phyloP scores from a whole-genome alignment of 2,888 invertebrate species.

The Druceiella hillmani region DNA sequence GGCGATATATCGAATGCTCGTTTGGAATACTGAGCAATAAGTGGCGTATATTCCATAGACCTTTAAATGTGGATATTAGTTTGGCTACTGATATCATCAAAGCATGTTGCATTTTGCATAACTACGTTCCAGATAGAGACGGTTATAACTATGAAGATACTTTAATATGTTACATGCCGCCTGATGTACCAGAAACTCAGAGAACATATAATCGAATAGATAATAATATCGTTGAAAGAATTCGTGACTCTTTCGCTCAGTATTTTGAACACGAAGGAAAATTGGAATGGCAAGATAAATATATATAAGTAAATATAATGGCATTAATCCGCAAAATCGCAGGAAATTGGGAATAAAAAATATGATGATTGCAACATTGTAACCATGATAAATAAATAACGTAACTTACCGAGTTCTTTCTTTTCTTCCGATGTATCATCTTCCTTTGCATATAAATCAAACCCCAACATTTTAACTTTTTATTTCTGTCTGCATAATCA shows the following conservation, averaged over 20 bases:
- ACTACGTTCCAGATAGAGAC: no score
- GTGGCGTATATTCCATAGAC: slow-evolving; percentile 30
- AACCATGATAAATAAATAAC: slow-evolving; percentile 12
- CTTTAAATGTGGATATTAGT: slow-evolving; percentile 25
- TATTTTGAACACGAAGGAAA: slow-evolving; percentile 8
- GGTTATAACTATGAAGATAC: slow-evolving; percentile 10
- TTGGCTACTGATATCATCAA: slow-evolving; percentile 27
- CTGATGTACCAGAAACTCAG: slow-evolving; percentile 3
- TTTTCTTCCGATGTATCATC: slow-evolving; percentile 11
- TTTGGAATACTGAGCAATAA: slow-evolving; percentile 28
- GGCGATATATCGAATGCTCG: slow-evolving; percentile 23
- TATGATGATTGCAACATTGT: no score
- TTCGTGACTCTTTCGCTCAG: slow-evolving; percentile 9
- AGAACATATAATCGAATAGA: slow-evolving; percentile 7
- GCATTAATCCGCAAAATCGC: slow-evolving; percentile 5
- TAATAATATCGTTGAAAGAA: slow-evolving; percentile 6
- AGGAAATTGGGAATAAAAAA: no score
- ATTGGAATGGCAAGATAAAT: slow-evolving; percentile 9
- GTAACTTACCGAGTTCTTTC: slow-evolving; percentile 11
- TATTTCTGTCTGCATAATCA: slow-evolving; percentile 12
- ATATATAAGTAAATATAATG: no score
- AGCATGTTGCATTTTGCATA: slow-evolving; percentile 25
- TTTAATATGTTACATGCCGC: slow-evolving; percentile 7
- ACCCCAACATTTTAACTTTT: slow-evolving; percentile 9
- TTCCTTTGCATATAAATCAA: slow-evolving; percentile 9